Evolutionary conservation across 1,140 invertebrate genomes (phyloP).

Genomic region (Pseudomyrmex gracilis): DNA sequence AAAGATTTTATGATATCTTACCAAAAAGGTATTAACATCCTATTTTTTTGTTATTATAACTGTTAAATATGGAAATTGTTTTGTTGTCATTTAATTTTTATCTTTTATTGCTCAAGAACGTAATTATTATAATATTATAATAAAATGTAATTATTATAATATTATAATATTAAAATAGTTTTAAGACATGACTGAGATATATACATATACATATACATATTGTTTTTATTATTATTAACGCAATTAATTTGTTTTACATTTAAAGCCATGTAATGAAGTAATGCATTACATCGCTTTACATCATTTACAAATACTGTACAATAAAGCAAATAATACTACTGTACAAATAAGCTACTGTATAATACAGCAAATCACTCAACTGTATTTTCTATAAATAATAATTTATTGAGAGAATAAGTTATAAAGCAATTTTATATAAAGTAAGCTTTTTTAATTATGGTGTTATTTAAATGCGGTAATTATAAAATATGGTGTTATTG

Average conservation of each 20-base stretch:
- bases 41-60: constrained; percentile 29
- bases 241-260: neutral
- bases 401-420: too few species aligned
- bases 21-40: constrained; percentile 77
- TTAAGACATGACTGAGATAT: neutral
- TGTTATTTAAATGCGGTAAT: too few species aligned
- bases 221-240: neutral
- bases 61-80: constrained; percentile 13
- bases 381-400: too few species aligned
- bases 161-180: neutral
- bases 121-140: neutral
- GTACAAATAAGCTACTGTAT: neutral
- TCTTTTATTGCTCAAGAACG: neutral
- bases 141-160: too few species aligned
- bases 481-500: constrained; percentile 11
- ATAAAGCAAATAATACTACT: neutral
- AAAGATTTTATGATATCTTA: constrained; percentile 71
- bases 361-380: neutral
- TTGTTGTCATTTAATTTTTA: constrained; percentile 15
- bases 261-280: neutral
- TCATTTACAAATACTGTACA: neutral
- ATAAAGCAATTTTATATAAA: too few species aligned
- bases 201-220: too few species aligned
- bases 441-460: too few species aligned
- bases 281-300: too few species aligned